A percentile compares a stretch with the other conserved stretches of the same genome.
These are phyloP conservation scores for Nephotettix cincticeps DNA, from an alignment of 1,140 invertebrate species.

Conservation along the genomic window DNA sequence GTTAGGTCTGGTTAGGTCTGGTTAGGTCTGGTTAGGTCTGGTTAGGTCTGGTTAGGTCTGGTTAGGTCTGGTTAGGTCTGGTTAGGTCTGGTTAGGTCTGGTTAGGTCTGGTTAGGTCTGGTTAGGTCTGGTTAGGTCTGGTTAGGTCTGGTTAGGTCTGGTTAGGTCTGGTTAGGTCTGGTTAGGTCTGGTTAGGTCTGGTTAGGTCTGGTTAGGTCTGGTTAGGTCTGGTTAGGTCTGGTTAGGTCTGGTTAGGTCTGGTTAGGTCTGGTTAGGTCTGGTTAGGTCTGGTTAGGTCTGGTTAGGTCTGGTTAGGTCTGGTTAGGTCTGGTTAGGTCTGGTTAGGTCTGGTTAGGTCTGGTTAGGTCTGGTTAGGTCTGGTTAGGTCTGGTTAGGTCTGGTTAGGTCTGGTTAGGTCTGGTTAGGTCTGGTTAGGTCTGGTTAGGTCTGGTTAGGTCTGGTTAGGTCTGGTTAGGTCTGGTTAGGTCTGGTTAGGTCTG, in stretches of 20 bases:
- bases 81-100: conserved; percentile 16
- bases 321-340: not conserved
- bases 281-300: not conserved
- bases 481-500: not conserved
- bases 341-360: not conserved
- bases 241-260: conserved; percentile 1
- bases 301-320: not conserved
- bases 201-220: conserved; percentile 23
- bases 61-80: conserved; percentile 21
- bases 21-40: conserved; percentile 18
- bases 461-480: not conserved
- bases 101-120: conserved; percentile 21
- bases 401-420: not conserved
- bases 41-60: conserved; percentile 21
- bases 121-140: not conserved
- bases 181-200: not conserved
- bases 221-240: conserved; percentile 17
- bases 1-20: not conserved
- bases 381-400: not conserved
- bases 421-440: not conserved
- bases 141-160: not conserved
- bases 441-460: not conserved
- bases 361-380: not conserved
- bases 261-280: not conserved
- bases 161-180: not conserved